Conservation (phyloP, 1,140 invertebrate genomes). For the Pseudomyrmex dendroicus region DNA sequence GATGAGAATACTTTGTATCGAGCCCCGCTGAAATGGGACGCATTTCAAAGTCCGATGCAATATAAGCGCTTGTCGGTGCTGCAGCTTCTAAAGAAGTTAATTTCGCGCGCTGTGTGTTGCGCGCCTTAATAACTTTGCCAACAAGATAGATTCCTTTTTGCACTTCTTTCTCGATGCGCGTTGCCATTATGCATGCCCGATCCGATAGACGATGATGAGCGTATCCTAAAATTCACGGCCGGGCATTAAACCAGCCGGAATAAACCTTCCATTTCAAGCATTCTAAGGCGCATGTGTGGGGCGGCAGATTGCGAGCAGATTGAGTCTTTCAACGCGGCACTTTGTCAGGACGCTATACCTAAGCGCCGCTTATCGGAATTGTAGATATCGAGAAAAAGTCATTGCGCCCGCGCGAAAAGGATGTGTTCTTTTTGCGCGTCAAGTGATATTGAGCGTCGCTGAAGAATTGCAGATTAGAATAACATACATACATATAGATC, state of each 20-base stretch:
- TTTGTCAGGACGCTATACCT: constrained; percentile 26
- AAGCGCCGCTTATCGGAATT: constrained; percentile 56
- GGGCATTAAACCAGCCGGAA: constrained; percentile 4
- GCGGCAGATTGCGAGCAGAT: constrained; percentile 37
- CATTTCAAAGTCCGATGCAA: constrained; percentile 74
- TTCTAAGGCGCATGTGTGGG: constrained; percentile 47
- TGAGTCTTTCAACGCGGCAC: constrained; percentile 56
- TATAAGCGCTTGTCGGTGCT: constrained; percentile 65
- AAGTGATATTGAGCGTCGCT: constrained; percentile 32
- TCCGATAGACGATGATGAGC: neutral
- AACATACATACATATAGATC: neutral
- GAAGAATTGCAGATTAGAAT: constrained; percentile 50
- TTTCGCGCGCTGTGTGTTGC: constrained; percentile 38
- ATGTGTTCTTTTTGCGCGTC: constrained; percentile 19
- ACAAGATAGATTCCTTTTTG: constrained; percentile 70
- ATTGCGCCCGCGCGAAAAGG: constrained; percentile 21
- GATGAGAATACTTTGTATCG: constrained; percentile 58
- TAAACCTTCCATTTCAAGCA: constrained; percentile 34
- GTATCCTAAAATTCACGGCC: constrained; percentile 53
- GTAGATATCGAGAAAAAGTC: constrained; percentile 50
- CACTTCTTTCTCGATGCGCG: neutral
- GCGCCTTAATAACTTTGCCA: constrained; percentile 66
- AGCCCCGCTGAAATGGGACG: constrained; percentile 45
- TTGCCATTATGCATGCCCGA: constrained; percentile 45
- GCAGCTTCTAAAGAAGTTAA: constrained; percentile 61